Evolutionary conservation across 2,113 vertebrate species (phyloP).

Genomic region (Amblyopsis rosae): DNA sequence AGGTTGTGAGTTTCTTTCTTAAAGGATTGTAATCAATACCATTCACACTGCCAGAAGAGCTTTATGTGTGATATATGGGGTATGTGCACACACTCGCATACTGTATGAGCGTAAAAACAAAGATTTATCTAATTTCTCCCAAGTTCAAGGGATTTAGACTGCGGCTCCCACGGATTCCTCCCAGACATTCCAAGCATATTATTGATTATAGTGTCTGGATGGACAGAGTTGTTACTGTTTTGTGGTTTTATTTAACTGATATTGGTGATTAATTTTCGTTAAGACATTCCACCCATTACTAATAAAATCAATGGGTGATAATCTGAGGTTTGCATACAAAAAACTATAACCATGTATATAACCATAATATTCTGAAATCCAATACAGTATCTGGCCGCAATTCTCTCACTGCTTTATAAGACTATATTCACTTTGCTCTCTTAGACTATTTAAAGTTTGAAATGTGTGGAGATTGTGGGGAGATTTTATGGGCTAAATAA

Average conservation of each 20-base stretch:
- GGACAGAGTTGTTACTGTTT: neutral
- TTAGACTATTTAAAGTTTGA: constrained; percentile 28
- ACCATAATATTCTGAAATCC: neutral
- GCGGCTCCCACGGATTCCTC: too few relatives aligned
- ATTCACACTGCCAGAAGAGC: constrained; percentile 28
- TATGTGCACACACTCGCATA: constrained; percentile 13
- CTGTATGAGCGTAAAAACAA: too few relatives aligned
- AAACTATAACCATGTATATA: constrained; percentile 1
- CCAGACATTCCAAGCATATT: too few relatives aligned
- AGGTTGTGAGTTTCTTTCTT: constrained; percentile 36
- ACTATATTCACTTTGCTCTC: constrained; percentile 10
- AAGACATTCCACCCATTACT: neutral
- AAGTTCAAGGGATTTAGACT: too few relatives aligned
- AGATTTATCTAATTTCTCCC: too few relatives aligned
- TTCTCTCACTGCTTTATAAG: constrained; percentile 15
- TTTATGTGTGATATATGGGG: constrained; percentile 14
- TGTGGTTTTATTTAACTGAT: neutral
- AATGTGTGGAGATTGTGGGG: constrained; percentile 1
- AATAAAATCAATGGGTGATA: neutral
- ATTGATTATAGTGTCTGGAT: too few relatives aligned
- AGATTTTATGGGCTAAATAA: constrained; percentile 29
- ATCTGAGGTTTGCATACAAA: neutral
- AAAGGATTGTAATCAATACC: constrained; percentile 54
- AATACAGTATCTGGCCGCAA: constrained; percentile 1
- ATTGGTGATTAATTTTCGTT: neutral